Evolutionary conservation across 2,113 vertebrate genomes (phyloP), one percentile per base, ranked within the genome.

Genomic region (Pionites leucogaster): DNA sequence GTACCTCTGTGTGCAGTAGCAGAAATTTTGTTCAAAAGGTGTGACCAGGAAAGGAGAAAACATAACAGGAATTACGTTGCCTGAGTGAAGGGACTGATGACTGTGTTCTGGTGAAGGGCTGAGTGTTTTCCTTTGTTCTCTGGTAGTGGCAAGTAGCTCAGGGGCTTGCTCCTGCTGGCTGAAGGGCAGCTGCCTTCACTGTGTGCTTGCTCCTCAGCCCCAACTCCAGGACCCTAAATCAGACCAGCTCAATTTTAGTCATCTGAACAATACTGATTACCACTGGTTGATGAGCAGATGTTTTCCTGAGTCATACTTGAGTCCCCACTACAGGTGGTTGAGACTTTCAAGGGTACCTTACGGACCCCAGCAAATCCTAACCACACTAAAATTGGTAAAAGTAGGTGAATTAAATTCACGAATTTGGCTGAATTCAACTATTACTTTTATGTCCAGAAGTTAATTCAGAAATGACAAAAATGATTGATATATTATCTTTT

Each of bases 201-300:
- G 37, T 1, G 0, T 1, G 1, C n/a, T 85, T 1, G 0, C 11
- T 60, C 35, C 59, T 69, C 47, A 82, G 27, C 29, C 59, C 17
- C 42, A 53, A 63, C 57, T 27, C 46, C 41, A 9, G 57, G 41
- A 41, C 31, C 0, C 0, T 39, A 44, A 72, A 69, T 78, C 49
- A 69, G 59, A 68, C 31, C 31, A 71, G 23, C 42, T 81, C 33
- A 3, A 1, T 31, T 83, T 91, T 35, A 44, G 16, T 64, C 33
- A 44, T 5, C 10, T 59, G 22, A 31, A 17, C 35, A n/a, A 11
- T 41, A 44, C 22, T 52, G 24, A 31, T 75, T 86, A 83, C 22
- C 33, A 25, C 8, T 10, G 2, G 10, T 8, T 64, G 42, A 31
- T 42, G 85, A 65, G 14, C 18, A 62, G 65, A 28, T 10, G 25